Base-by-base conservation (phyloP, 2,797 vertebrate genomes). In the Anguilla anguilla region DNA sequence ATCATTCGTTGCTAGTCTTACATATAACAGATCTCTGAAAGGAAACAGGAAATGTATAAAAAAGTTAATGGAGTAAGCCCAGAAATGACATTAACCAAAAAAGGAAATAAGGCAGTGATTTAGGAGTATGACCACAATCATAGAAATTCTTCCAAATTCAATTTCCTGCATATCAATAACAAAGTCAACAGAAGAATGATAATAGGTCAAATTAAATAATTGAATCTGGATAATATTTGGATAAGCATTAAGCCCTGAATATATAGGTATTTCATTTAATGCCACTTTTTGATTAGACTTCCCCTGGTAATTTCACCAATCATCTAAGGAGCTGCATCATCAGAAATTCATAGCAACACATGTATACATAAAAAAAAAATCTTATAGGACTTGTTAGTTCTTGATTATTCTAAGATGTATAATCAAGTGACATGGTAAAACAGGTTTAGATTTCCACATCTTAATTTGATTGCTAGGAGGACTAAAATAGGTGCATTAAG, bases 61-160 rank as follows among this genome's bases (percentile, higher is more conserved):
- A 90, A 89, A 88, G 86, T 89, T 83, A 82, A 92, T 93, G 93
- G 93, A 93, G 92, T 91, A 77, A 91, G 91, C 88, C 84, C 93
- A 87, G 81, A 88, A 85, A 85, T 85, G 88, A 91, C 86, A 88
- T 88, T 88, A 88, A 87, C 91, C 55, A 91, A 91, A 0, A 55
- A 89, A 84, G 88, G 82, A 91, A 92, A 92, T 90, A 92, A 93
- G 92, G 92, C 91, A 92, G 92, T 91, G 89, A 89, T 88, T 82
- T 19, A 77, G 89, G 88, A 88, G 87, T 6, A 61, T 13, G 49
- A 83, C 13, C 61, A 69, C 64, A 64, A 86, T 84, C 90, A 91
- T 93, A 92, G 92, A 93, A 90, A 89, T 90, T 51, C 69, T 86
- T 89, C 81, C 49, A 88, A 89, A 87, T n/a, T 86, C 51, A 85